Base-by-base conservation (phyloP, 2,888 invertebrate genomes). In the Phytoseiulus persimilis region DNA sequence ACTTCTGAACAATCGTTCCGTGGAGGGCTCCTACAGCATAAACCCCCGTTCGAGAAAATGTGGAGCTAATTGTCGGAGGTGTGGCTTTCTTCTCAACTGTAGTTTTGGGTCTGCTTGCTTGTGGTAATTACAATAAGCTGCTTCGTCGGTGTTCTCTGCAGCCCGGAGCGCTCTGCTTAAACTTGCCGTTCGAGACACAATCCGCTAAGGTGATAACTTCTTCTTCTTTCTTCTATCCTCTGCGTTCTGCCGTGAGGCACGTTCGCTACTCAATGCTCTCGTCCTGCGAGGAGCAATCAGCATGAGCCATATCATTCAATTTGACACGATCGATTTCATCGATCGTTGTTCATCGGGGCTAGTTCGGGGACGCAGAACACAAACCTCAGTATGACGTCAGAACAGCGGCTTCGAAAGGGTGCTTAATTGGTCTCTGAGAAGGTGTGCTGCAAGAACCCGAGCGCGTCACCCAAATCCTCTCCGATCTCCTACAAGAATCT, bases 401-500 rank as follows among this genome's bases (percentile, higher is more conserved):
- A 65, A 65, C 65, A 28, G 65, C 65, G 65, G 65, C 65, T 65
- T 87, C 87, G 33, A 87, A 87, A 6, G 87, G 87, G 33, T 87
- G 87, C 18, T 65, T 65, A 9, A 87, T 32, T 11, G 32, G 87
- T 11, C 32, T n/a, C 32, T 87, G 39, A 9, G n/a, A 23, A 23
- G 87, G 87, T 1, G 87, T 32, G 45, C 45, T 45, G 32, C 87
- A 87, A 1, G 87, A 14, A 39, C 87, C 87, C 0, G 87, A 33
- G 6, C 87, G 45, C 33, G 39, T 33, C 18, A 87, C 87, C 87
- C 87, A 87, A 31, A 87, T 45, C 9, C 87, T 33, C 87, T 87
- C 87, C 45, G 87, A 87, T 23, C 87, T 33, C 33, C 87, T 32
- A 31, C 87, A 87, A n/a, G 87, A 87, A 32, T 87, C 87, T 5